Base-by-base conservation (phyloP, 1,140 invertebrate genomes). In the Tetramorium simillimum region DNA sequence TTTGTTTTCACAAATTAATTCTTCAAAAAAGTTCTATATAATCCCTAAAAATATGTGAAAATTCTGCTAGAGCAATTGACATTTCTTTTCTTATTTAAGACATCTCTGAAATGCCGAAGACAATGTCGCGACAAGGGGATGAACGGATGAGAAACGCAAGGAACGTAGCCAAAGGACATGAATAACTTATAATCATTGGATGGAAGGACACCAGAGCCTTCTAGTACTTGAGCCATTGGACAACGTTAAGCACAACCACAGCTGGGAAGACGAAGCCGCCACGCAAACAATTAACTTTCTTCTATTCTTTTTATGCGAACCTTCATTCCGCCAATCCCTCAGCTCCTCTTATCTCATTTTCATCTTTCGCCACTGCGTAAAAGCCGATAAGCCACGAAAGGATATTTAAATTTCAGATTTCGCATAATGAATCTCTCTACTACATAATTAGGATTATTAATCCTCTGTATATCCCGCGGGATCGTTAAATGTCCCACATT, bases 381-480 rank as follows among this genome's bases (percentile, higher is more conserved):
- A 82, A 84, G 40, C 33, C 37, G 12, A 21, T 80, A 86, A 88
- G 16, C 46, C 16, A 40, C 49, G 10, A 33, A 53, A 10, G 21
- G 24, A 76, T 37, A 56, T 60, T 89, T 86, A 70, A 81, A 89
- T 65, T 65, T n/a, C 51, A 12, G 37, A 51, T 46, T n/a, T 18
- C 58, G 18, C 72, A 10, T 86, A 89, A 89, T 89, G 75, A 89
- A 81, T 46, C 16, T 18, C 24, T 49, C 24, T 73, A 9, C 12
- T 24, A 16, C 43, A 43, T 63, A 73, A 82, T 60, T 60, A 73
- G 18, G 10, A 72, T 82, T 82, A 73, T 82, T 82, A 82, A 46
- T 73, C 24, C 33, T 10, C 21, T n/a, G 51, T 3, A 24, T 33
- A 28, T 70, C 46, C 5, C 10, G 18, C 3, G 14, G 21, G 37